Conservation (phyloP, 2,888 invertebrate genomes). For the Chrysolina haemoptera region DNA sequence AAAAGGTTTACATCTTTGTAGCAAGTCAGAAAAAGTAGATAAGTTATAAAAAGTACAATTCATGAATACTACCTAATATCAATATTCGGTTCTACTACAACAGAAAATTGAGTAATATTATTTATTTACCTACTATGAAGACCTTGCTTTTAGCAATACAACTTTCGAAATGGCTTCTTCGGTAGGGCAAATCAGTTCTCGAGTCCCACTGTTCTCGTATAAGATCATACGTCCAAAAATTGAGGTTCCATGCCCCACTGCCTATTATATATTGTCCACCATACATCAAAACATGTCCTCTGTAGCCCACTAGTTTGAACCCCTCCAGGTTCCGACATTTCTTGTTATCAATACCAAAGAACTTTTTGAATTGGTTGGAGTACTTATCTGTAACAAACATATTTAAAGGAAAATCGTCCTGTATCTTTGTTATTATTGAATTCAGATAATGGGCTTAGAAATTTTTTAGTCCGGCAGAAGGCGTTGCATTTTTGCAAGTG, state of each 20-base stretch:
- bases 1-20: no score
- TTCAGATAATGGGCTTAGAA: no score
- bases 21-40: no score
- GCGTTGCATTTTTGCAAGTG: no score
- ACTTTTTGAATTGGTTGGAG: constrained; percentile 44
- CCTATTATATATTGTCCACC: constrained; percentile 66
- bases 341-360: constrained; percentile 47
- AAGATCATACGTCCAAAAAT: constrained; percentile 64
- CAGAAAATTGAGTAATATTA: neutral
- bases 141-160: constrained; percentile 62
- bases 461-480: no score
- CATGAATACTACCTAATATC: no score
- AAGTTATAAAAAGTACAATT: no score
- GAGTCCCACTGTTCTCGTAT: constrained; percentile 62
- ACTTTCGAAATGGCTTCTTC: constrained; percentile 66
- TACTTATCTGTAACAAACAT: constrained; percentile 33
- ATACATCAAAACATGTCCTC: constrained; percentile 63
- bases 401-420: no score
- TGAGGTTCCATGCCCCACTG: constrained; percentile 63
- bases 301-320: constrained; percentile 61
- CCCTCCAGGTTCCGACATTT: constrained; percentile 58
- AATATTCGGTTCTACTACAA: no score
- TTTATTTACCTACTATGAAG: constrained; percentile 61
- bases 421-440: no score
- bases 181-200: constrained; percentile 60